Evolutionary conservation across 2,888 invertebrate genomes (phyloP).

Genomic region (Campaea margaritaria): DNA sequence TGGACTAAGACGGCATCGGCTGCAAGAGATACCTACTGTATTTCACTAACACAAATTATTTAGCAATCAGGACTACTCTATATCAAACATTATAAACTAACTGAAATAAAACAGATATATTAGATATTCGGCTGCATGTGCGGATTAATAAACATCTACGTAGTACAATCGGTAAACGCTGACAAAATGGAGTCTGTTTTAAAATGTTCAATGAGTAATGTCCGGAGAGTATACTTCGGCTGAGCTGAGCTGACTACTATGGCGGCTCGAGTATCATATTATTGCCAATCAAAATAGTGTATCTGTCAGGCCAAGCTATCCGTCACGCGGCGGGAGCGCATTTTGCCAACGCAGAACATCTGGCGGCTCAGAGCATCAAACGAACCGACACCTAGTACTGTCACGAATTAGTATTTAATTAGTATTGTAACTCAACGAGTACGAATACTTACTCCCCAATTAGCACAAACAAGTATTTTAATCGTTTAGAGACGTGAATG

Average conservation of each 20-base stretch:
- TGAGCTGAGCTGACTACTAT: slow-evolving; percentile 78
- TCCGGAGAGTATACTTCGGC: slow-evolving; percentile 70
- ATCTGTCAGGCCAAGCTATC: slow-evolving; percentile 81
- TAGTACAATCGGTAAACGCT: slow-evolving; percentile 59
- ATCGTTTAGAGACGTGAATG: slow-evolving; percentile 51
- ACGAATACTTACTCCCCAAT: slow-evolving; percentile 47
- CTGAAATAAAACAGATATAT: slow-evolving; percentile 42
- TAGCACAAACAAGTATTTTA: slow-evolving; percentile 49
- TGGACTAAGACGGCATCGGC: slow-evolving; percentile 63
- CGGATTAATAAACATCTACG: slow-evolving; percentile 42
- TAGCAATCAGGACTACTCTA: slow-evolving; percentile 39
- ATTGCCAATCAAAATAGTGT: slow-evolving; percentile 86
- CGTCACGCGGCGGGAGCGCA: slow-evolving; percentile 68
- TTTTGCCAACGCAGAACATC: slow-evolving; percentile 30
- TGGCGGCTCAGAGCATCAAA: neutral
- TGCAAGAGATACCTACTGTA: slow-evolving; percentile 54
- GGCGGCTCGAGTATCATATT: slow-evolving; percentile 81
- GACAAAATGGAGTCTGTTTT: slow-evolving; percentile 63
- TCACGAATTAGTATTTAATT: slow-evolving; percentile 64
- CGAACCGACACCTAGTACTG: slow-evolving; percentile 59
- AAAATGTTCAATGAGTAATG: slow-evolving; percentile 77
- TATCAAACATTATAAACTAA: slow-evolving; percentile 41
- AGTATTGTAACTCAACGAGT: slow-evolving; percentile 40
- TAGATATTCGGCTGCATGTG: slow-evolving; percentile 37
- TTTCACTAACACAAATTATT: slow-evolving; percentile 38